Evolutionary conservation across 2,888 invertebrate genomes (phyloP).

Genomic region (Gryllus longicercus): DNA sequence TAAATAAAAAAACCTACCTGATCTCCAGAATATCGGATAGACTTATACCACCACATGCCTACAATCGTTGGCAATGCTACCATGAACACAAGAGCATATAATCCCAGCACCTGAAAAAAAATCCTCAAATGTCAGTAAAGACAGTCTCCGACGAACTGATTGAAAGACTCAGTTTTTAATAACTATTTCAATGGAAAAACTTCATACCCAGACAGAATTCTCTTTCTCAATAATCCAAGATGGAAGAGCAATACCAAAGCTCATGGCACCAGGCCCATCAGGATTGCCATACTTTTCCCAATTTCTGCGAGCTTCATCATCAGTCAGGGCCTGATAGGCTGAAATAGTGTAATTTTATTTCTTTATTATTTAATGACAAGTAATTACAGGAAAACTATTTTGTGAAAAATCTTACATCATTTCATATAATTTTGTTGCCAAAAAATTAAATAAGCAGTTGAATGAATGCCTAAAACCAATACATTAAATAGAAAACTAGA

Average conservation of each 20-base stretch:
- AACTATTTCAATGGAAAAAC: constrained; percentile 1
- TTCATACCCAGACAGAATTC: constrained; percentile 86
- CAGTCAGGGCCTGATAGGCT: constrained; percentile 81
- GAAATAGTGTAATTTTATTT: constrained; percentile 1
- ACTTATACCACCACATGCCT: constrained; percentile 99
- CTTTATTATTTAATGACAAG: too few species aligned
- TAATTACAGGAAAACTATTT: not conserved
- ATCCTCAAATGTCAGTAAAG: not conserved
- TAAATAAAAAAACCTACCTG: constrained; percentile 54
- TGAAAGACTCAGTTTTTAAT: not conserved
- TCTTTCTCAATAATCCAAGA: constrained; percentile 99
- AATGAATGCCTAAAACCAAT: not conserved
- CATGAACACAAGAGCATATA: constrained; percentile 97
- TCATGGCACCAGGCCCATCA: constrained; percentile 98
- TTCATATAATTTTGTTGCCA: constrained; percentile 18
- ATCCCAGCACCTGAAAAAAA: constrained; percentile 64
- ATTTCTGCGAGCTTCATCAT: constrained; percentile 94
- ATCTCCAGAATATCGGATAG: constrained; percentile 95
- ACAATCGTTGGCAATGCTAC: constrained; percentile 87
- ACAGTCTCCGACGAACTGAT: not conserved
- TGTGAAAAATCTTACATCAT: constrained; percentile 19
- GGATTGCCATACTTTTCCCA: constrained; percentile 99
- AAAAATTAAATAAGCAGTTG: not conserved
- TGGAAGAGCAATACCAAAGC: constrained; percentile 97
- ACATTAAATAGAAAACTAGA: constrained; percentile 33